Evolutionary conservation across 2,888 invertebrate genomes (phyloP), one percentile per base, ranked within the genome.

Genomic region (Cyclophora albipunctata): DNA sequence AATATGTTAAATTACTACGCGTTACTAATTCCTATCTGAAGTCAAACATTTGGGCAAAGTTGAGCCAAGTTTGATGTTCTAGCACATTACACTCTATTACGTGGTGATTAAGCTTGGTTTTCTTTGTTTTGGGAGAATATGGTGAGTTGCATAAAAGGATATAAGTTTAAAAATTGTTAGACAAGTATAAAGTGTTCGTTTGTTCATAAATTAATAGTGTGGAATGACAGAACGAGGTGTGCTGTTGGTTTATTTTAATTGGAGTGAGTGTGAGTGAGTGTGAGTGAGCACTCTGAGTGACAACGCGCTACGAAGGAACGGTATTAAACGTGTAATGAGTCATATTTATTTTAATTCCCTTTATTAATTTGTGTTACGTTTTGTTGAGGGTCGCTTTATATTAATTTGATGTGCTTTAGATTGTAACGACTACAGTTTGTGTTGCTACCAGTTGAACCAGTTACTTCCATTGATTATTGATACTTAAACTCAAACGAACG

Each of bases 191-290:
- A 81, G 75, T 69, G 69, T 66, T 67, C 68, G 69, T 66, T 67
- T 66, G 56, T 57, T 64, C 63, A 62, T 75, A 70, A 69, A 83
- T 84, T 78, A 78, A 81, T 78, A 71, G 78, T 73, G 83, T 57
- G 65, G 73, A 82, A 69, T 80, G 84, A 84, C 81, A 76, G 78
- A 76, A 84, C 78, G 82, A 73, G 75, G 75, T 76, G 74, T 70
- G 65, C 69, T 54, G 48, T 49, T 46, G 50, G 56, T 52, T 59
- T 57, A 55, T 61, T 59, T 57, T 61, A 61, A 61, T 61, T 61
- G 53, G 57, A 43, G 34, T 43, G 42, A 46, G 55, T 44, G 48
- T 42, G 49, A 42, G 5, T 43, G 7, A 33, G 42, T 45, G 55
- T 44, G 48, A 40, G 49, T 42, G 5, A 42, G 4, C 6, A 35